Base-by-base conservation (phyloP, 2,797 vertebrate genomes). In the Hemitrygon akajei region DNA sequence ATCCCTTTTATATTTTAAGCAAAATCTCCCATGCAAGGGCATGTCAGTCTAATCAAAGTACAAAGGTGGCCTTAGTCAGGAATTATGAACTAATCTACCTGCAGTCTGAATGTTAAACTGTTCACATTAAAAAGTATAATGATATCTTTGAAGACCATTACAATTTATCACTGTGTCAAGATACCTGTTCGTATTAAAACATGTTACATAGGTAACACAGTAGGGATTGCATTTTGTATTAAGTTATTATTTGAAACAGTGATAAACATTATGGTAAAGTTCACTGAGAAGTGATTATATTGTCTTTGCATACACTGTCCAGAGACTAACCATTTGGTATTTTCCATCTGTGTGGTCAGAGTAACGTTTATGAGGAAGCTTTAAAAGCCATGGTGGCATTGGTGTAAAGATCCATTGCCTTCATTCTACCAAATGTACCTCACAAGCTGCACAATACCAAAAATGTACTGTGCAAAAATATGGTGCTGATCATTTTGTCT, bases 171-270 rank as follows among this genome's bases (percentile, higher is more conserved):
- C 47, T 30, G 40, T 93, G 47, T 93, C 91, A n/a, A 47, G 37
- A 58, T 58, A 47, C 40, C 69, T 69, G 73, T 71, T 91, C 66
- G 73, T 91, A 47, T 93, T 7, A 93, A 75, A 93, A 76, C 25
- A 14, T 27, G 76, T 93, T 56, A n/a, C 71, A 69, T 56, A 76
- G 71, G 56, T 76, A 75, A 20, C 16, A 3, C 69, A 73, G 22
- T 93, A 76, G 76, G 30, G 71, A 18, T 56, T 93, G 27, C 71
- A 75, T 93, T 93, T 71, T 73, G n/a, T n/a, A 93, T 75, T 73
- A 93, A 93, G 75, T 93, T 56, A 93, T 93, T 93, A 73, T 93
- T 93, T 93, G 71, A 93, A 93, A 71, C 91, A 93, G 91, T 93
- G 91, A 93, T 93, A 56, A 76, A 76, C 56, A 76, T 75, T 76